Evolutionary conservation across 1,140 invertebrate species (phyloP), one percentile per base, ranked within the genome.

Genomic region (Maconellicoccus hirsutus): DNA sequence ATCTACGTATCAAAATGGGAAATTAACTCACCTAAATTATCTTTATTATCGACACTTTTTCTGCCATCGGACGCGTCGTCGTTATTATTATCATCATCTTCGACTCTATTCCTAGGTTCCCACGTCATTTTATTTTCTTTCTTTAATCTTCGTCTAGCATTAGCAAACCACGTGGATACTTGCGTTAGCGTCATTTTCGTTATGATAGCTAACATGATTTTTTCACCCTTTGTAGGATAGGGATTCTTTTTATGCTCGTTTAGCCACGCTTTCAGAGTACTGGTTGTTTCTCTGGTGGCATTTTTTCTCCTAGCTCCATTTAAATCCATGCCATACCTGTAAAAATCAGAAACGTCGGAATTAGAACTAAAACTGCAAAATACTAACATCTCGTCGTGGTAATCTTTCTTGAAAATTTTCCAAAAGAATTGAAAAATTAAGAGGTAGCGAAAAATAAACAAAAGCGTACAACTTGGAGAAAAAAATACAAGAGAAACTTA

Each of bases 101-200:
- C 89, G 7, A 92, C 90, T 75, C 90, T 90, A 83, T 88, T 98
- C 78, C 87, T 87, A 75, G 84, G 97, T 81, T 97, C 96, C 97
- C 83, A 98, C 33, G 95, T 98, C 94, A 98, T 98, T 81, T 98
- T 98, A 81, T 98, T 98, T 81, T 99, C 96, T 79, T 99, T 99
- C 83, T 99, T 98, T 73, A 97, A 85, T 73, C 94, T 85, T 79
- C 94, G 84, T 73, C 94, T 84, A 12, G 96, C 96, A 79, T 99
- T 99, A 22, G 96, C 96, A 78, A 98, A 98, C 96, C 96, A 99
- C 77, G 96, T 98, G 25, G 95, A 98, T 29, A 97, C 94, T 81
- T 98, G 96, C 7, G 96, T 98, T 63, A 98, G 81, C 39, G 96
- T 98, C 96, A 98, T 98, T 82, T 97, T 97, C 69, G 96, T 98